Evolutionary conservation across 2,797 vertebrate species (phyloP).

Genomic region (Iguana delicatissima): DNA sequence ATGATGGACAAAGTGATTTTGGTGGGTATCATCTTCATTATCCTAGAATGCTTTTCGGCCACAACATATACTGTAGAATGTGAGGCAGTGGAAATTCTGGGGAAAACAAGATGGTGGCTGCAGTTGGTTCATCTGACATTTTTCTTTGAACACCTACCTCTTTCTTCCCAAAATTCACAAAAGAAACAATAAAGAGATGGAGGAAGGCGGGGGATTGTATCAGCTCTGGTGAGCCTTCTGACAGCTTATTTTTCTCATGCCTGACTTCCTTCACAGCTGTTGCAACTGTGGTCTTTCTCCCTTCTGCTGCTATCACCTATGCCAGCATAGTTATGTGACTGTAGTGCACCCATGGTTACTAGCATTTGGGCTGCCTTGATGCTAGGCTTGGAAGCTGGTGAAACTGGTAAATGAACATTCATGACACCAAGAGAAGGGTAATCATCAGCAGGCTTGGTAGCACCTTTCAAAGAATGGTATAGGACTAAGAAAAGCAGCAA

Average conservation of each 20-base stretch:
- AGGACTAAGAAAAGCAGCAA: background rate
- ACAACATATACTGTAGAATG: background rate
- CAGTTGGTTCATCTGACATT: background rate
- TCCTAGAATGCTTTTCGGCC: background rate
- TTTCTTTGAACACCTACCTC: background rate
- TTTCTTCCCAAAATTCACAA: background rate
- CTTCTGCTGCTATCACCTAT: no score
- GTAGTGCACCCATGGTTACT: no score
- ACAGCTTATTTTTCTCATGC: no score
- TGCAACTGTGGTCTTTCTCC: no score
- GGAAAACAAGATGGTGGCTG: background rate
- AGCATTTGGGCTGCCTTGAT: background rate
- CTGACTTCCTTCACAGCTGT: no score
- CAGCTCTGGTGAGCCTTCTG: background rate
- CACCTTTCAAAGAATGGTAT: accelerated
- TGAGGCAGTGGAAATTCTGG: background rate
- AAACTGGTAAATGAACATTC: background rate
- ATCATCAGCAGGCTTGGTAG: background rate
- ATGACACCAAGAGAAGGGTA: background rate
- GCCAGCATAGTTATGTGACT: no score
- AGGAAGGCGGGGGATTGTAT: background rate
- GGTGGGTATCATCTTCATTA: background rate
- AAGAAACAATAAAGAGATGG: background rate
- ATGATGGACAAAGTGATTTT: background rate
- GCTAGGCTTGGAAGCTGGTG: background rate